Evolutionary conservation across 2,888 invertebrate genomes (phyloP), one percentile per base, ranked within the genome.

Genomic region (Drosophila subsilvestris): DNA sequence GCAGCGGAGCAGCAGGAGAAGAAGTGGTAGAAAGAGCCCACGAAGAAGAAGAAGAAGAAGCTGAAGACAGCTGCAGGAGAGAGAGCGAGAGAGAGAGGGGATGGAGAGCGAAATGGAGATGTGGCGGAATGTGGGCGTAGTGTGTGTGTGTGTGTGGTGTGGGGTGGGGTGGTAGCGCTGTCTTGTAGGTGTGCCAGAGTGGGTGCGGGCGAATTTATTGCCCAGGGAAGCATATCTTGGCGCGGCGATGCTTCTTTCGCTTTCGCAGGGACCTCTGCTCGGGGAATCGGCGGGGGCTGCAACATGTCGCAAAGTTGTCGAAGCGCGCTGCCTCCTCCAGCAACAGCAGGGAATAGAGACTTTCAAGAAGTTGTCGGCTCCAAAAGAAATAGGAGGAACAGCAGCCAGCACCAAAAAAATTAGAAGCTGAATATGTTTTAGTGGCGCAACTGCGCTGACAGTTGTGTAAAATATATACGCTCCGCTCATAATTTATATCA

Each of bases 241-340:
- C 89, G 63, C 57, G 42, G 68, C 63, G 84, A 61, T 68, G 56
- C 65, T 61, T 61, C 66, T 77, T 75, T 51, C 60, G 48, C 43
- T 56, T 42, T n/a, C n/a, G n/a, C 14, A 42, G 53, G 53, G 45
- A 43, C 55, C n/a, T 22, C 37, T 37, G 37, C n/a, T 6, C n/a
- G 7, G 37, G 7, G 25, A 55, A 42, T 67, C 45, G 10, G 45
- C 63, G 50, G 63, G 61, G 63, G 58, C 78, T 86, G 86, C 89
- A 84, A 89, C 89, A 88, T 78, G 89, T 86, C 86, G 79, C 86
- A 89, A 84, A 86, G 75, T 83, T 89, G 80, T 85, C 86, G 85
- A 84, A 88, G 82, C 82, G 76, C 69, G 56, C 63, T 37, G 37
- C 37, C 37, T 37, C 37, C 37, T 1, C 37, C 12, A 37, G 37